Percentiles rank a stretch among this genome's conserved stretches.
phyloP scores from a whole-genome alignment of 2,113 vertebrate species.

The Gavia stellata region DNA sequence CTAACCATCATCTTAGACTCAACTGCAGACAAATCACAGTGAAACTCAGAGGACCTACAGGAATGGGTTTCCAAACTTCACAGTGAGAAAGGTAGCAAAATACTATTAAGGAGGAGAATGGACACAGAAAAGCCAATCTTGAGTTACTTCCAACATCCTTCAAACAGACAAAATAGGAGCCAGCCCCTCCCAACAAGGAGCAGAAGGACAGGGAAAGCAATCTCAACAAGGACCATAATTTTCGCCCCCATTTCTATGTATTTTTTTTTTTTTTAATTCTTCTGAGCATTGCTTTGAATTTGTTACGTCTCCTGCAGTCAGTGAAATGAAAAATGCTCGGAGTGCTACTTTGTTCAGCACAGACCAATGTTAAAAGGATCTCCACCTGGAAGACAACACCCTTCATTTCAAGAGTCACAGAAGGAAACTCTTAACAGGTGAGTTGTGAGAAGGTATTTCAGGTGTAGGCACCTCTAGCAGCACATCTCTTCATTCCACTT shows the following conservation, averaged over 20 bases:
- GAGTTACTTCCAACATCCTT: not conserved
- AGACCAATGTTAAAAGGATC: not conserved
- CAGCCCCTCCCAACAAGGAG: not conserved
- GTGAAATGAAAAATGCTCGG: not conserved
- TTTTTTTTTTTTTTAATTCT: not conserved
- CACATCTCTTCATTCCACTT: not conserved
- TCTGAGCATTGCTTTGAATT: not conserved
- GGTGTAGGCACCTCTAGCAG: not conserved
- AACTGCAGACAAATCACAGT: not conserved
- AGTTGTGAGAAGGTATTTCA: not conserved
- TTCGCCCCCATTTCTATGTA: not conserved
- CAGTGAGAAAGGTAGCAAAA: not conserved
- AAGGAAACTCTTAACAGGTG: not conserved
- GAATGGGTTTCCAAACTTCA: not conserved
- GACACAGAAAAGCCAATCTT: not conserved
- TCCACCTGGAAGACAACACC: not conserved
- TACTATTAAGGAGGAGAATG: not conserved
- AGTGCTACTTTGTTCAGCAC: not conserved
- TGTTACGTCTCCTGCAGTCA: not conserved
- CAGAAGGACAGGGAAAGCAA: not conserved
- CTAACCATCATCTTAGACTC: not conserved
- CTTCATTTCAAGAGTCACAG: not conserved
- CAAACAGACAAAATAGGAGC: not conserved
- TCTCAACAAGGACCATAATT: not conserved
- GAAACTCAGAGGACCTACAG: not conserved